Evolutionary conservation across 2,113 vertebrate genomes (phyloP).

Genomic region (Microcebus tavaratra): DNA sequence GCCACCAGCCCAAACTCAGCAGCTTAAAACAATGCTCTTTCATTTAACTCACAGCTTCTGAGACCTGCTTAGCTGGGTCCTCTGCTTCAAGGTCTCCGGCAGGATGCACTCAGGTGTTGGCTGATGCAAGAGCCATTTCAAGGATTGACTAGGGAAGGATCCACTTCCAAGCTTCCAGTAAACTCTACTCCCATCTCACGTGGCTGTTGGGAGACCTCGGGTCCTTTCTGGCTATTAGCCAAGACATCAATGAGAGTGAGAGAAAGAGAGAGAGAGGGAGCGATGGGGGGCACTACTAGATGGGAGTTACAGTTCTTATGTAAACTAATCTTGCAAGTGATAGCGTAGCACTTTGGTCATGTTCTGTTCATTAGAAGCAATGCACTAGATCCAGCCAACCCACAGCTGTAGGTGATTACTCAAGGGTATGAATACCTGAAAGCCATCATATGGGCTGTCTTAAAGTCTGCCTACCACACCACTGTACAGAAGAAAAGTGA

Average conservation of each 20-base stretch:
- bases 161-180: neutral
- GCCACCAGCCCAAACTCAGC: neutral
- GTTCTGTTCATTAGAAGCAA: neutral
- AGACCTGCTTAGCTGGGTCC: neutral
- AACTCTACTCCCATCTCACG: neutral
- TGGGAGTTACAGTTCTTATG: neutral
- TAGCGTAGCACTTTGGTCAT: neutral
- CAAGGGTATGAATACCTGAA: neutral
- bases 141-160: rapidly evolving
- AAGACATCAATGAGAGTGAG: neutral
- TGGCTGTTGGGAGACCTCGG: neutral
- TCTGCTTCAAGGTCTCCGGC: neutral
- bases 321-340: neutral
- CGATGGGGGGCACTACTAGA: too few species aligned
- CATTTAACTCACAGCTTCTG: neutral
- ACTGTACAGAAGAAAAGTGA: neutral
- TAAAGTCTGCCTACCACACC: neutral
- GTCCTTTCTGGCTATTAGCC: neutral
- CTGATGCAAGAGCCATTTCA: neutral
- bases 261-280: neutral
- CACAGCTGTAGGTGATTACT: neutral
- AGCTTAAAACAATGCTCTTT: neutral
- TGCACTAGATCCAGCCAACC: neutral
- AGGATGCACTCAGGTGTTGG: neutral
- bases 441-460: neutral